Evolutionary conservation across 2,797 vertebrate genomes (phyloP).

Genomic region (Apogon talboti): DNA sequence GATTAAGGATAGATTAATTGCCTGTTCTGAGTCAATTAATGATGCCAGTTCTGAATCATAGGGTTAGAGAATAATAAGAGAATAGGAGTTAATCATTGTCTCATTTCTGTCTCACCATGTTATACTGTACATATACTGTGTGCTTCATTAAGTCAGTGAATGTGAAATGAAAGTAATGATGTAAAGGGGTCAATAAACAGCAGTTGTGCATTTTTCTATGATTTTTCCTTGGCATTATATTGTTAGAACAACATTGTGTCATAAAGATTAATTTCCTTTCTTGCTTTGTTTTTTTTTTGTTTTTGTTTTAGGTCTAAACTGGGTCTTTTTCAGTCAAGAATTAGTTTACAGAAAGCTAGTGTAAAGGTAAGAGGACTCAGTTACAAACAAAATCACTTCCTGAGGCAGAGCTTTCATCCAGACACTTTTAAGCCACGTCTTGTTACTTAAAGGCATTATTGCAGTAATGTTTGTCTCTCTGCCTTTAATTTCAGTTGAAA

Average conservation of each 20-base stretch:
- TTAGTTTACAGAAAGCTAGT: slow-evolving; percentile 99
- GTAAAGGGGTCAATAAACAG: background rate
- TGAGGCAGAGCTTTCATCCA: slow-evolving; percentile 2
- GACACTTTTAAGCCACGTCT: slow-evolving; percentile 1
- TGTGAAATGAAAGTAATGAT: background rate
- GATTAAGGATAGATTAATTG: slow-evolving; percentile 60
- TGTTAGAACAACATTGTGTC: background rate
- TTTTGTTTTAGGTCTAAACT: slow-evolving; percentile 92
- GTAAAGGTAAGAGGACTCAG: slow-evolving; percentile 89
- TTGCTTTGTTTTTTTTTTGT: slow-evolving; percentile 20
- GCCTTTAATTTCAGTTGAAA: slow-evolving; percentile 89
- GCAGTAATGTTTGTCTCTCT: slow-evolving; percentile 1
- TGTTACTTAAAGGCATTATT: background rate
- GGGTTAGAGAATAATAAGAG: slow-evolving; percentile 22
- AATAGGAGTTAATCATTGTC: slow-evolving; percentile 13
- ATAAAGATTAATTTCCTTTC: slow-evolving; percentile 2
- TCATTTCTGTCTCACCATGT: background rate
- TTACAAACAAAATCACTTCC: background rate
- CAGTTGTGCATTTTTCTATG: background rate
- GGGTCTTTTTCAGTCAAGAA: slow-evolving; percentile 97
- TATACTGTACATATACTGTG: slow-evolving; percentile 1
- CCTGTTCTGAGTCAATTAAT: slow-evolving; percentile 39
- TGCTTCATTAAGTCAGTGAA: background rate
- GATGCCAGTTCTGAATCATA: slow-evolving; percentile 32
- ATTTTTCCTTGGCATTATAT: background rate